These are phyloP conservation scores for Lepus europaeus DNA, from an alignment of 2,113 vertebrate species.

Conservation along the genomic window DNA sequence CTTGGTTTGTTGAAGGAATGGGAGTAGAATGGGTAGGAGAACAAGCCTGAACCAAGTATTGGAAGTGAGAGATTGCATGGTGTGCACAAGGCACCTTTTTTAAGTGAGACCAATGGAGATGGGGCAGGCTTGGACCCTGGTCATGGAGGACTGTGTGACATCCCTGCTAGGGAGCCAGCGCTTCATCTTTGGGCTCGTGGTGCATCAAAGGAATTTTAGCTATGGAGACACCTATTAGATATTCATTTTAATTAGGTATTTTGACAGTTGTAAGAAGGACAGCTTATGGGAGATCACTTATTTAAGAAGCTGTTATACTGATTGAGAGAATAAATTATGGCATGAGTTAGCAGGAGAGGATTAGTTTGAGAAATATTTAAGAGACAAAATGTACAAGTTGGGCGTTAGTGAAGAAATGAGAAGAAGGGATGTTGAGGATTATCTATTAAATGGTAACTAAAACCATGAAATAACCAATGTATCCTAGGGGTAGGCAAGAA, in stretches of 20 bases:
- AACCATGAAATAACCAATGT: background rate
- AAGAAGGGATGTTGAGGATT: background rate
- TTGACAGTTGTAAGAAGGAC: background rate
- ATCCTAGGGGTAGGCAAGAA: background rate
- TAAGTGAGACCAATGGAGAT: background rate
- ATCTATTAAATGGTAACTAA: background rate
- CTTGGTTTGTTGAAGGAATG: slow-evolving; percentile 28
- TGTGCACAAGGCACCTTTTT: background rate
- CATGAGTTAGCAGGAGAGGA: background rate
- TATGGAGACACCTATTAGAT: background rate
- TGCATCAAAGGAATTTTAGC: background rate
- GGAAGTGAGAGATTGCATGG: background rate
- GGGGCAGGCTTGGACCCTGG: too few relatives aligned
- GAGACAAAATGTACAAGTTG: background rate
- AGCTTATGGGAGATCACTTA: background rate
- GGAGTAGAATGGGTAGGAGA: background rate
- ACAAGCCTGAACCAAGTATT: background rate
- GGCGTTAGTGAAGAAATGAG: background rate
- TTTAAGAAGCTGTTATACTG: background rate
- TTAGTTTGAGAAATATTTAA: background rate
- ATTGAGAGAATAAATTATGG: background rate
- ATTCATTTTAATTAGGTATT: background rate
- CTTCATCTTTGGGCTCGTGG: background rate
- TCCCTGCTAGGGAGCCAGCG: background rate
- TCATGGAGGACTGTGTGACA: background rate